A percentile compares a stretch with the other conserved stretches of the same genome.
These are phyloP conservation scores for Raja brachyura DNA, from an alignment of 2,113 vertebrate genomes.

Conservation along the genomic window DNA sequence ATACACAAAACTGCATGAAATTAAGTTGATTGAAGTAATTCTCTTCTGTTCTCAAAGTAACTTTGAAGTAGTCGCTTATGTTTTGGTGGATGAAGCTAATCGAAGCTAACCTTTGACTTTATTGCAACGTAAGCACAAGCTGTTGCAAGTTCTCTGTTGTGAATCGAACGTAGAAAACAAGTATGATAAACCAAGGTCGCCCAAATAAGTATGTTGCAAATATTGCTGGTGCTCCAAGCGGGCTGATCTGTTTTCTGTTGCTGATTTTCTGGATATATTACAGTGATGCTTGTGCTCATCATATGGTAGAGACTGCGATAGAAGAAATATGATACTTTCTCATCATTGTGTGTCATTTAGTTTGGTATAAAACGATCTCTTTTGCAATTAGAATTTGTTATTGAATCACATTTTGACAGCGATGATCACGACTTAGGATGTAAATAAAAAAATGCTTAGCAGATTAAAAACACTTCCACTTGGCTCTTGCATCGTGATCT, in stretches of 20 bases:
- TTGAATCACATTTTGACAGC: not conserved
- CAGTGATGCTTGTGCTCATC: too few species aligned
- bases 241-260: not conserved
- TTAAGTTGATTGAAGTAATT: not conserved
- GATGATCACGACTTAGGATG: not conserved
- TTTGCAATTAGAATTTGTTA: not conserved
- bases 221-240: not conserved
- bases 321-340: not conserved
- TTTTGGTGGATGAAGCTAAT: not conserved
- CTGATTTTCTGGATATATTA: not conserved
- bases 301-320: not conserved
- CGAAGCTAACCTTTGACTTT: not conserved
- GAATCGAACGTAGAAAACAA: not conserved
- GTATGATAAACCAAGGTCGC: not conserved
- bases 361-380: not conserved
- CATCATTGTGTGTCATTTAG: not conserved
- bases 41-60: not conserved
- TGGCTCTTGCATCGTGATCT: not conserved
- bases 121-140: not conserved
- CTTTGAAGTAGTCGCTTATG: not conserved
- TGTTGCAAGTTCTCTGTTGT: not conserved
- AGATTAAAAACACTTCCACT: not conserved
- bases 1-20: not conserved
- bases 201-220: not conserved
- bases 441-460: not conserved